A percentile compares a stretch with the other conserved stretches of the same genome.
Conservation (phyloP, 2,888 invertebrate genomes). For the Drosophila prolongata region DNA sequence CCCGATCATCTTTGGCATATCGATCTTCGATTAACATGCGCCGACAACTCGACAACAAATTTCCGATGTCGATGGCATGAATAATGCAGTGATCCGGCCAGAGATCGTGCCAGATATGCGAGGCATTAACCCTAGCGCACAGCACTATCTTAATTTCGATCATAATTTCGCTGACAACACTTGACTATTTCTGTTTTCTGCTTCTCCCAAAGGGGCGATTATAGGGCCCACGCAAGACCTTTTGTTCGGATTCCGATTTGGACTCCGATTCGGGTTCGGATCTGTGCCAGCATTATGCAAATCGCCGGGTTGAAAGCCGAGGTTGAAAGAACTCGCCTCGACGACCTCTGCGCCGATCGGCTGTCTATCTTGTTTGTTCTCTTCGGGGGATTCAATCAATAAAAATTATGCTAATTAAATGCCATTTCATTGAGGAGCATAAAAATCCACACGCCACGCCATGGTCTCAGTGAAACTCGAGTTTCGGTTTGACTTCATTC, state of each 20-base stretch:
- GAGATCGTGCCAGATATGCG: conserved; percentile 58
- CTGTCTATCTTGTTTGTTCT: conserved; percentile 28
- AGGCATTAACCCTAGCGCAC: conserved; percentile 22
- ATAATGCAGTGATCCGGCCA: conserved; percentile 67
- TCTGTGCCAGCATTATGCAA: conserved; percentile 73
- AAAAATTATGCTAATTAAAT: conserved; percentile 78
- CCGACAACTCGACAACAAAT: conserved; percentile 50
- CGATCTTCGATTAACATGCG: conserved; percentile 47
- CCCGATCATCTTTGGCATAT: conserved; percentile 41
- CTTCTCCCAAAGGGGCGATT: conserved; percentile 52
- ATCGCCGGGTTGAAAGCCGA: conserved; percentile 70
- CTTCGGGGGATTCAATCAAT: conserved; percentile 63
- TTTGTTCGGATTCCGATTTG: conserved; percentile 55
- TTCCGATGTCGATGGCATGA: conserved; percentile 53
- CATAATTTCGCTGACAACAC: conserved; percentile 77
- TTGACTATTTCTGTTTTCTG: conserved; percentile 47
- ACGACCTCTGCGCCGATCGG: conserved; percentile 41
- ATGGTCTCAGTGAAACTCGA: conserved; percentile 54
- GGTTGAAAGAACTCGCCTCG: conserved; percentile 75
- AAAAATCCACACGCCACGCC: conserved; percentile 76
- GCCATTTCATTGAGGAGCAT: conserved; percentile 79
- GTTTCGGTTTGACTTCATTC: conserved; percentile 67
- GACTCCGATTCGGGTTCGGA: conserved; percentile 19
- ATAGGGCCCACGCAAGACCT: conserved; percentile 69
- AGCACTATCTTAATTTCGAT: conserved; percentile 73